These are phyloP conservation scores for Potamarius usumacintae DNA, from an alignment of 2,113 vertebrate genomes.

Conservation along the genomic window DNA sequence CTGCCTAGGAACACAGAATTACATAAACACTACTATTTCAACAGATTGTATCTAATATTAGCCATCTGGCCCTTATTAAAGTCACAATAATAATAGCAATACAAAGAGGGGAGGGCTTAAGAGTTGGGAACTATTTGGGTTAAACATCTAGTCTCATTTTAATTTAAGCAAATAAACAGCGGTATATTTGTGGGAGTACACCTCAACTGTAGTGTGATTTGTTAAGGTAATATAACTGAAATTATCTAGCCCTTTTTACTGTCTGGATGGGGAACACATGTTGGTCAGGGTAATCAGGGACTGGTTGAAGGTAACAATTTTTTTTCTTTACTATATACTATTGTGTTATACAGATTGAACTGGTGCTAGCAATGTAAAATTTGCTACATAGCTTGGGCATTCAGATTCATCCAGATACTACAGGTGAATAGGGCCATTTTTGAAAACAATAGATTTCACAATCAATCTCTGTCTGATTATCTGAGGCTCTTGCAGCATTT, in stretches of 20 bases:
- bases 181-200: conserved; percentile 47
- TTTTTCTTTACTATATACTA: background rate
- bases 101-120: conserved; percentile 24
- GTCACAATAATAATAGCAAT: conserved; percentile 54
- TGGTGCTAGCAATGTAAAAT: background rate
- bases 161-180: conserved; percentile 60
- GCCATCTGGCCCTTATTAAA: conserved; percentile 59
- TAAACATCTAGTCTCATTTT: conserved; percentile 53
- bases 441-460: too few relatives aligned
- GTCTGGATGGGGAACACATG: conserved; percentile 54
- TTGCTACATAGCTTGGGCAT: background rate
- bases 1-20: conserved; percentile 53
- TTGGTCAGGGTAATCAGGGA: background rate
- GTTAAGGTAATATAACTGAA: conserved; percentile 48
- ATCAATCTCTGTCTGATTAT: too few relatives aligned
- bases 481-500: too few relatives aligned
- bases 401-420: background rate
- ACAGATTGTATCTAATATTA: conserved; percentile 63
- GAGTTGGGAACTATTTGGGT: conserved; percentile 55
- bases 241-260: conserved; percentile 25
- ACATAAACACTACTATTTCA: conserved; percentile 57
- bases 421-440: background rate
- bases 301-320: background rate
- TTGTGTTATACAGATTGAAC: background rate
- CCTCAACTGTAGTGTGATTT: conserved; percentile 50